These are phyloP conservation scores for Trididemnum nubilum DNA, from an alignment of 23 tunicate species.

Conservation along the genomic window DNA sequence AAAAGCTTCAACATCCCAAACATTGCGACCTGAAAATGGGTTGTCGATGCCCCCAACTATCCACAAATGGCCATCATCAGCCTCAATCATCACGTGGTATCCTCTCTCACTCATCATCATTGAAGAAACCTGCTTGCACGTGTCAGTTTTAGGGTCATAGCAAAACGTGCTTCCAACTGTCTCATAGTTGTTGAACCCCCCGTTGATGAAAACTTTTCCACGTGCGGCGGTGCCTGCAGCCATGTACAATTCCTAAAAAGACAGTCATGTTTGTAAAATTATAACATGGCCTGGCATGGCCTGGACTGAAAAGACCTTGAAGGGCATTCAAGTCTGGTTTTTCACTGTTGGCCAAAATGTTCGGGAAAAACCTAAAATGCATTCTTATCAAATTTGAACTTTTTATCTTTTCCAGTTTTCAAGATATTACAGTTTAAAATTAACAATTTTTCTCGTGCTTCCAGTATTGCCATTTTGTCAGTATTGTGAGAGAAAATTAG, in stretches of 20 bases:
- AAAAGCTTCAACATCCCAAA: constrained; percentile 90
- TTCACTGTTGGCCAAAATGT: too few relatives aligned
- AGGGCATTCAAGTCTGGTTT: too few relatives aligned
- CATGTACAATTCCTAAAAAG: constrained; percentile 73
- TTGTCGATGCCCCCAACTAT: constrained; percentile 87
- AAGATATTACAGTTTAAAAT: too few relatives aligned
- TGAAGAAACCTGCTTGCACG: constrained; percentile 41
- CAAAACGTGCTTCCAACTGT: constrained; percentile 52
- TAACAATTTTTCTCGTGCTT: too few relatives aligned
- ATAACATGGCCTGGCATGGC: too few relatives aligned
- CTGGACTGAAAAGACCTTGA: too few relatives aligned
- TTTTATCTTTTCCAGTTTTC: too few relatives aligned
- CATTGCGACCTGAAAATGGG: constrained; percentile 87
- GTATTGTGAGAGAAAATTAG: too few relatives aligned
- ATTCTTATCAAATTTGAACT: too few relatives aligned
- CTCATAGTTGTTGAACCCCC: constrained; percentile 49
- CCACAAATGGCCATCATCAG: constrained; percentile 73
- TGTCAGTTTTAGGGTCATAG: constrained; percentile 42
- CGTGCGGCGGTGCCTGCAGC: constrained; percentile 58
- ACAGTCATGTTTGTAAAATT: neutral
- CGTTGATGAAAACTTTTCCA: constrained; percentile 29
- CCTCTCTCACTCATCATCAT: constrained; percentile 73
- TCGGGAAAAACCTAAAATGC: too few relatives aligned
- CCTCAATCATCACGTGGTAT: constrained; percentile 77
- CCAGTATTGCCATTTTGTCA: too few relatives aligned